Percentiles rank a stretch among this genome's conserved stretches.
Conservation (phyloP, 2,888 invertebrate genomes). For the Apotomis capreana region DNA sequence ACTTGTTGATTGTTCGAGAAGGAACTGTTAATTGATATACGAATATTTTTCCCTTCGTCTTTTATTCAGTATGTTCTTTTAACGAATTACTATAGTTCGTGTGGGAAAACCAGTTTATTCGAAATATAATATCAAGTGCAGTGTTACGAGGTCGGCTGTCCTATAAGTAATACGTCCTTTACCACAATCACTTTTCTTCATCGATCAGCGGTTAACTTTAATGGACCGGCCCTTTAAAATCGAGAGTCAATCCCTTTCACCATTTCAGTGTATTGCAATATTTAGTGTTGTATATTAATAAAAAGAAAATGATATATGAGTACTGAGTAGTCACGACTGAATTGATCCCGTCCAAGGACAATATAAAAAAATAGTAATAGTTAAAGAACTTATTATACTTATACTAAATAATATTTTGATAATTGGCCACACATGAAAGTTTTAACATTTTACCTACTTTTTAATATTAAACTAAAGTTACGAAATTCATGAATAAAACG, state of each 20-base stretch:
- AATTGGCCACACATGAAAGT: too few species aligned
- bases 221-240: constrained; percentile 2
- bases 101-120: constrained; percentile 12
- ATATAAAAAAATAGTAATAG: too few species aligned
- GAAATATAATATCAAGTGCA: constrained; percentile 16
- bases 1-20: constrained; percentile 1
- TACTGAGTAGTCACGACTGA: too few species aligned
- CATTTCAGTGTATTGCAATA: not conserved
- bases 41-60: not conserved
- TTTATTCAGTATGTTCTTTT: constrained; percentile 5
- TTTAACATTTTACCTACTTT: too few species aligned
- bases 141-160: constrained; percentile 17
- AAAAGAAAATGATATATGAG: not conserved
- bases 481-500: too few species aligned
- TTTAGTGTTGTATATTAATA: not conserved
- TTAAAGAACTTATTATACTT: too few species aligned
- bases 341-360: too few species aligned
- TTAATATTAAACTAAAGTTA: too few species aligned
- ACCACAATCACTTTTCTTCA: not conserved
- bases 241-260: constrained; percentile 2
- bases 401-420: too few species aligned
- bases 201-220: not conserved
- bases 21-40: constrained; percentile 1
- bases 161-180: constrained; percentile 14
- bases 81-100: not conserved